phyloP scores from a whole-genome alignment of 2,797 vertebrate genomes.

The Lycodopsis pacificus region DNA sequence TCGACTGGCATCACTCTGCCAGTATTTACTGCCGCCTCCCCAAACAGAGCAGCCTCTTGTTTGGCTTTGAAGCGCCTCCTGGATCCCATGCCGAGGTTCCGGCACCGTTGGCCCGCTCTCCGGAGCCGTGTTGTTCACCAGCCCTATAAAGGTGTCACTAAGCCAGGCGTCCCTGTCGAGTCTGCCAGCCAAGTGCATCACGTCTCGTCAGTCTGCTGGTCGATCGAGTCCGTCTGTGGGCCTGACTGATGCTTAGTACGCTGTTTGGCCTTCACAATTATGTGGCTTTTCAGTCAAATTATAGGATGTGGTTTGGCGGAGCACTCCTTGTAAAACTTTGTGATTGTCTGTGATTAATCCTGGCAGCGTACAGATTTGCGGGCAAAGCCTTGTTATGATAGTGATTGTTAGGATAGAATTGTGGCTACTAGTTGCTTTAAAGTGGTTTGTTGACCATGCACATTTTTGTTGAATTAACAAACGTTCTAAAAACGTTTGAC shows the following conservation, averaged over 20 bases:
- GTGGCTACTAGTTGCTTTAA: constrained; percentile 57
- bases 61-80: constrained; percentile 66
- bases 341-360: constrained; percentile 74
- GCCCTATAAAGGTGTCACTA: constrained; percentile 69
- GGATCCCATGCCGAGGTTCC: constrained; percentile 58
- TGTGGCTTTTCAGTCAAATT: constrained; percentile 67
- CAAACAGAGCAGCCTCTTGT: constrained; percentile 77
- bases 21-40: constrained; percentile 63
- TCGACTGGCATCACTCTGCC: constrained; percentile 42
- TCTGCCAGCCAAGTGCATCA: constrained; percentile 57
- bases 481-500: constrained; percentile 47
- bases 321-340: constrained; percentile 54
- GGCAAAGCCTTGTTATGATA: constrained; percentile 64
- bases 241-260: constrained; percentile 37
- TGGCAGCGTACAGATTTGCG: constrained; percentile 63
- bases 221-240: constrained; percentile 32
- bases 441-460: constrained; percentile 57
- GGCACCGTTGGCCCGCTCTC: constrained; percentile 41
- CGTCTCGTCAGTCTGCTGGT: constrained; percentile 45
- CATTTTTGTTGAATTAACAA: constrained; percentile 59
- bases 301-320: constrained; percentile 72
- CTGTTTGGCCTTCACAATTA: constrained; percentile 39
- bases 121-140: constrained; percentile 56
- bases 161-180: constrained; percentile 54
- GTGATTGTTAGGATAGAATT: constrained; percentile 58